Evolutionary conservation across 1,140 invertebrate species (phyloP).

Genomic region (Dreissena polymorpha): DNA sequence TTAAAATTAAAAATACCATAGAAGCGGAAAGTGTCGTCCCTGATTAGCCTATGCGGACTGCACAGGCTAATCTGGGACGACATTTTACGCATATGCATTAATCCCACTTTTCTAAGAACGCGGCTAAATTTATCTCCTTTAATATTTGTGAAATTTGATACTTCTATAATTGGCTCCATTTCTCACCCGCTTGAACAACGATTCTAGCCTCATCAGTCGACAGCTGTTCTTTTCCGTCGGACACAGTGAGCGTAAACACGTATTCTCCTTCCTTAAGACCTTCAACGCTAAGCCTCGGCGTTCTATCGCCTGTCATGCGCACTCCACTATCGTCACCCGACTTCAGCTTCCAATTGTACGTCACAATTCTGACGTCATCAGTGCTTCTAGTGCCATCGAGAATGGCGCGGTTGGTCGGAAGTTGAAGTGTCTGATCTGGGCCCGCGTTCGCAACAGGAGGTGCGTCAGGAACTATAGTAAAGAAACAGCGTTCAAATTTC

Average conservation of each 20-base stretch:
- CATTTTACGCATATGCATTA: too few species aligned
- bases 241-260: not conserved
- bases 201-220: conserved; percentile 20
- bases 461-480: not conserved
- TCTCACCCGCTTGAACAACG: conserved; percentile 20
- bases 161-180: too few species aligned
- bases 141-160: too few species aligned
- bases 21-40: too few species aligned
- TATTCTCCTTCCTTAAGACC: conserved; percentile 29
- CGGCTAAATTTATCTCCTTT: too few species aligned
- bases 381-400: not conserved
- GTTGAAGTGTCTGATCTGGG: not conserved
- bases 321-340: conserved; percentile 1
- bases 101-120: too few species aligned
- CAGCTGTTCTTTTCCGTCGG: conserved; percentile 11
- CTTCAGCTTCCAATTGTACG: not conserved
- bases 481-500: not conserved
- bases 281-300: not conserved
- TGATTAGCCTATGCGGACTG: too few species aligned
- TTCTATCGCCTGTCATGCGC: not conserved
- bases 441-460: conserved; percentile 22
- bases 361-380: conserved; percentile 17
- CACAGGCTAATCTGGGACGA: too few species aligned
- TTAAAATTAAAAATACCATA: too few species aligned
- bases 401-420: not conserved